phyloP scores from a whole-genome alignment of 2,888 invertebrate species.

The Theodoxus fluviatilis region DNA sequence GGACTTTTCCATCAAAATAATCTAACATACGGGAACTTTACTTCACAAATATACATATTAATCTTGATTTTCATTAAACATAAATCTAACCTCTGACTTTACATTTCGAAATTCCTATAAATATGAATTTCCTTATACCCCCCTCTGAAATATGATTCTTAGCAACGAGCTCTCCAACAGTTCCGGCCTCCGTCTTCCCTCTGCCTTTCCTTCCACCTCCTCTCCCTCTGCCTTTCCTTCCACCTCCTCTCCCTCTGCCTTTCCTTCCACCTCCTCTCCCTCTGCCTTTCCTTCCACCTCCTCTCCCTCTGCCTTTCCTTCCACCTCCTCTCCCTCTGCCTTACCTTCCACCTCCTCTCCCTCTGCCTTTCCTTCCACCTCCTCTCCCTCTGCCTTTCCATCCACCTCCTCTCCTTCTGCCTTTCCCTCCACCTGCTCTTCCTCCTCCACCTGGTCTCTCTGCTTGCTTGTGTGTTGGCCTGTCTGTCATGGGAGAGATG shows the following conservation, averaged over 20 bases:
- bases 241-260: not conserved
- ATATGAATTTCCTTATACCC: too few species aligned
- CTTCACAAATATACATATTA: too few species aligned
- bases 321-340: not conserved
- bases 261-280: not conserved
- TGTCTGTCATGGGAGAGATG: not conserved
- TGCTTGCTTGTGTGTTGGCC: not conserved
- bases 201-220: not conserved
- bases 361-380: not conserved
- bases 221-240: not conserved
- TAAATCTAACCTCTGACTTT: too few species aligned
- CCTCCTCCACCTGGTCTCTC: not conserved
- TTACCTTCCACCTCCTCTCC: not conserved
- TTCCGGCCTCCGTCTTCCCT: too few species aligned
- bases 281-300: not conserved
- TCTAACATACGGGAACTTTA: too few species aligned
- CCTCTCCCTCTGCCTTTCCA: not conserved
- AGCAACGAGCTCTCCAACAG: not conserved
- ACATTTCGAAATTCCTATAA: too few species aligned
- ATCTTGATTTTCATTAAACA: too few species aligned
- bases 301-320: slow-evolving; percentile 1
- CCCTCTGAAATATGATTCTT: not conserved
- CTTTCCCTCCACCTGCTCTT: not conserved
- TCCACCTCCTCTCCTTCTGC: not conserved
- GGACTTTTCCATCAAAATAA: too few species aligned